A percentile compares a stretch with the other conserved stretches of the same genome.
These are phyloP conservation scores for Matsumurasca onukii DNA, from an alignment of 1,140 invertebrate species.

Conservation along the genomic window DNA sequence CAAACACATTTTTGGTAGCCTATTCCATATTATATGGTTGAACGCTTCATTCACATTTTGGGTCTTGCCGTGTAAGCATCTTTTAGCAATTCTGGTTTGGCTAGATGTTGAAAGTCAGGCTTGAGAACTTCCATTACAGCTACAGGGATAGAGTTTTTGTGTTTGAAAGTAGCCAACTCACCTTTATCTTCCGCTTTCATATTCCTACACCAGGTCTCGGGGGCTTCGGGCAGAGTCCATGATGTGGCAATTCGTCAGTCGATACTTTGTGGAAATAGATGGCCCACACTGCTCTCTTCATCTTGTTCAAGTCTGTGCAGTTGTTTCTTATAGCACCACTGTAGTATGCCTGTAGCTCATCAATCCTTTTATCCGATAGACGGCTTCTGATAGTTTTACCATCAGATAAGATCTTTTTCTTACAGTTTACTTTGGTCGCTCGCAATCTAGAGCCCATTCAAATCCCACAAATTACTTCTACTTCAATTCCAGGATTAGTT, in stretches of 20 bases:
- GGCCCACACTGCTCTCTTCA: conserved; percentile 31
- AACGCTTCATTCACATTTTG: conserved; percentile 26
- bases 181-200: conserved; percentile 20
- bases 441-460: conserved; percentile 3
- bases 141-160: conserved; percentile 22
- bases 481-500: too few relatives aligned
- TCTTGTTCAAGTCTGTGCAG: conserved; percentile 11
- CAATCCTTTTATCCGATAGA: conserved; percentile 19
- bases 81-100: conserved; percentile 30
- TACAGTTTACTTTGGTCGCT: background rate
- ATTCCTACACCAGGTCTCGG: conserved; percentile 29
- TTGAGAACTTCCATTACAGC: conserved; percentile 30
- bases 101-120: conserved; percentile 29
- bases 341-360: conserved; percentile 24
- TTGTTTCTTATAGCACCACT: conserved; percentile 19
- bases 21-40: conserved; percentile 21
- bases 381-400: conserved; percentile 29
- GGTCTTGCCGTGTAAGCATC: conserved; percentile 14
- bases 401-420: background rate
- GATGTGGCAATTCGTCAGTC: conserved; percentile 28
- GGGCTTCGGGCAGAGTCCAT: conserved; percentile 26
- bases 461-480: too few relatives aligned
- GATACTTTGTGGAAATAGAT: conserved; percentile 31
- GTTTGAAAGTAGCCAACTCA: background rate
- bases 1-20: conserved; percentile 22